Percentiles rank a stretch among this genome's conserved stretches.
These are phyloP conservation scores for Telenomus remus DNA, from an alignment of 1,140 invertebrate genomes.

Conservation along the genomic window DNA sequence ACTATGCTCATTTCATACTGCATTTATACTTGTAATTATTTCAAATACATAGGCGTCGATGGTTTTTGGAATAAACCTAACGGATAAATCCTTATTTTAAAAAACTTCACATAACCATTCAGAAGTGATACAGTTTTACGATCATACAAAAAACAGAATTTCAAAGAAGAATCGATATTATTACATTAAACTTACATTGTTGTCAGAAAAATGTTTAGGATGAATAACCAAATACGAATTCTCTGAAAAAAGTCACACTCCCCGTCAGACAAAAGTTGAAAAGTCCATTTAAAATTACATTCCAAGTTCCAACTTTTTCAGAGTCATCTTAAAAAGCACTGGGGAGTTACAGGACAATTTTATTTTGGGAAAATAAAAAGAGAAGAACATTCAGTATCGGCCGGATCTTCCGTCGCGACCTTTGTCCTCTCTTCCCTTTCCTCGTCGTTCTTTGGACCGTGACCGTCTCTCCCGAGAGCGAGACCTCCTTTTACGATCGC, in stretches of 20 bases:
- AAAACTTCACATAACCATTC: conserved; percentile 1
- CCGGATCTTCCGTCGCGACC: conserved; percentile 74
- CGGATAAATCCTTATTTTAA: conserved; percentile 4
- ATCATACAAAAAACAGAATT: conserved; percentile 12
- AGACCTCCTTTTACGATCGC: conserved; percentile 69
- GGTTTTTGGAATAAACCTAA: not conserved
- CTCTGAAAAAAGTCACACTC: no score
- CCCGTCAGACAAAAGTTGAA: no score
- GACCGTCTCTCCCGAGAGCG: conserved; percentile 71
- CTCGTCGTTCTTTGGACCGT: conserved; percentile 63
- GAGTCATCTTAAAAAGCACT: no score
- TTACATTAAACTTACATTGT: not conserved
- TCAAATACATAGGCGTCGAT: conserved; percentile 18
- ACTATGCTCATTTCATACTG: not conserved
- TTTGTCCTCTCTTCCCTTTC: conserved; percentile 64
- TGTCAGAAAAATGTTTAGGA: no score
- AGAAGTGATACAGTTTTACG: conserved; percentile 8
- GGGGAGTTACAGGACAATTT: no score
- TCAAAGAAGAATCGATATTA: not conserved
- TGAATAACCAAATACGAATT: no score
- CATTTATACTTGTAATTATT: conserved; percentile 12
- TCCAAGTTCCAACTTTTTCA: no score
- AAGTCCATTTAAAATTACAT: no score
- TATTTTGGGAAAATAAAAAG: conserved; percentile 8
- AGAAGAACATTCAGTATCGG: conserved; percentile 69